Base-by-base conservation (phyloP, 2,888 invertebrate species). In the Elegia similella region DNA sequence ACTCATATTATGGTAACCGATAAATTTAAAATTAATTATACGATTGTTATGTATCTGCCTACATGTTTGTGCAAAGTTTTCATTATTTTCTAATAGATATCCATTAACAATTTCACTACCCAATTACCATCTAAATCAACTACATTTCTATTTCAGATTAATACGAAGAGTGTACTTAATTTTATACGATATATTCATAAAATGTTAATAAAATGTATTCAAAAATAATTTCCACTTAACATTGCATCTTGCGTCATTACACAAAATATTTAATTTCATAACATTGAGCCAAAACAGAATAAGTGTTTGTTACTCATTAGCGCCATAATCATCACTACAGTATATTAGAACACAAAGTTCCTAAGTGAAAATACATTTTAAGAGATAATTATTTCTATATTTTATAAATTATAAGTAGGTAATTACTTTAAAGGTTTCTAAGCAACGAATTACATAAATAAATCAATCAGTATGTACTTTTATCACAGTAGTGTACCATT, bases 291-390 rank as follows among this genome's bases (percentile, higher is more conserved):
- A 12, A 12, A 16, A 50, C 34, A 10, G 10, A 34, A 8, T 10
- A 3, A 8, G 38, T 38, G 38, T 38, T 38, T 38, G 38, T 10
- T 38, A 38, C 12, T 12, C 38, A 38, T 62, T 46, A 34, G 34
- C 17, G 55, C 55, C 61, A 63, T 59, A 59, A 58, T 65, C 59
- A 63, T 62, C 58, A 61, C 66, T 63, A 59, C 79, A 80, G 78
- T 86, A 84, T 79, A 66, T 76, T 79, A 81, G 86, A 87, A 83
- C 84, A 81, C 69, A 86, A 82, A 89, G 90, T 90, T 90, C 90
- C 90, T 90, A 88, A 80, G 76, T 72, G 73, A 78, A 72, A 77
- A 78, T 82, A 87, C 73, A 76, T 77, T 80, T 70, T 84, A 84
- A 82, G 80, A 80, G 61, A 76, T 76, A 74, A 70, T 73, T 78